Conservation (phyloP, 2,113 vertebrate genomes). For the Mandrillus leucophaeus region DNA sequence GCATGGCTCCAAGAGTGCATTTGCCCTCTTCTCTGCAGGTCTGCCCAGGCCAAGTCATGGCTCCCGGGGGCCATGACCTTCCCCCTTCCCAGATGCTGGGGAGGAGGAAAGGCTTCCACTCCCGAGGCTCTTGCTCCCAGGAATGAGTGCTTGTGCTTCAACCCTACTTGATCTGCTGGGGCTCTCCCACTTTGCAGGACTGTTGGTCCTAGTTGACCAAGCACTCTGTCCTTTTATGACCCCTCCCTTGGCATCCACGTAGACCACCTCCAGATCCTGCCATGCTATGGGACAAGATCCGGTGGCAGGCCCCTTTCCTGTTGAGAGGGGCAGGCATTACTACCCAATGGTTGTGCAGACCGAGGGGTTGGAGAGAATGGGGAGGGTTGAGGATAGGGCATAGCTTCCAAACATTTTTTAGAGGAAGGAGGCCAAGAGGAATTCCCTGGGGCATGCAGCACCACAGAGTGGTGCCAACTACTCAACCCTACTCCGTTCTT, state of each 20-base stretch:
- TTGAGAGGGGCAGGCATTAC: background rate
- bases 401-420: background rate
- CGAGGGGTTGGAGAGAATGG: background rate
- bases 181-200: background rate
- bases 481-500: background rate
- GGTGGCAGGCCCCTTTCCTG: background rate
- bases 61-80: background rate
- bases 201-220: background rate
- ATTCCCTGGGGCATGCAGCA: background rate
- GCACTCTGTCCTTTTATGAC: background rate
- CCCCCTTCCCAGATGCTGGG: background rate
- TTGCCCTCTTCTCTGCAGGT: background rate
- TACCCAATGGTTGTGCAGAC: background rate
- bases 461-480: background rate
- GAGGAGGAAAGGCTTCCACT: background rate
- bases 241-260: background rate
- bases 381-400: background rate
- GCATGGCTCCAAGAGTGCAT: accelerated
- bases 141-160: background rate
- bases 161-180: background rate
- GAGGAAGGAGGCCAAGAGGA: background rate
- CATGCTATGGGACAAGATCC: background rate
- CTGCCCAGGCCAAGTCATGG: background rate
- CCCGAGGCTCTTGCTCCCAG: background rate
- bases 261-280: background rate